A percentile compares a stretch with the other conserved stretches of the same genome.
phyloP scores from a whole-genome alignment of 2,888 invertebrate species.

The Tricholauxania praeusta region DNA sequence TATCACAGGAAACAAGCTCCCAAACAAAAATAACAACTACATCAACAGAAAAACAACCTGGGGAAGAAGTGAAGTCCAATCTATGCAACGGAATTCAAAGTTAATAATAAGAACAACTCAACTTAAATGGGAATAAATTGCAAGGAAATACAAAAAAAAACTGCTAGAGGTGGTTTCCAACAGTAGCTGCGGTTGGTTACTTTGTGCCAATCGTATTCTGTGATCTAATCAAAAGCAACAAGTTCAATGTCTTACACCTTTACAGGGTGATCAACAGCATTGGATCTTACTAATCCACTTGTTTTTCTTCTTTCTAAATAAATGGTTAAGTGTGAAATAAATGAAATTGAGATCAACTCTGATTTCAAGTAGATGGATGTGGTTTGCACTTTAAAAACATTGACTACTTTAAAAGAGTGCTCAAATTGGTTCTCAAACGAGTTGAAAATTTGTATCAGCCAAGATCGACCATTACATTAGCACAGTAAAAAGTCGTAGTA shows the following conservation, averaged over 20 bases:
- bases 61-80: not conserved
- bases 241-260: not conserved
- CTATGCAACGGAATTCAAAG: not conserved
- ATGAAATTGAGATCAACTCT: not conserved
- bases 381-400: constrained; percentile 18
- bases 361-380: constrained; percentile 20
- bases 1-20: constrained; percentile 1
- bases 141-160: not conserved
- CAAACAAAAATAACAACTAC: not conserved
- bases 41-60: not conserved
- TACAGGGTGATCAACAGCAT: not conserved
- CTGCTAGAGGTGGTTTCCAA: not conserved
- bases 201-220: constrained; percentile 5
- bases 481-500: too few species aligned
- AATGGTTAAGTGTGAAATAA: too few species aligned
- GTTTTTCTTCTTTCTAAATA: too few species aligned
- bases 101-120: not conserved
- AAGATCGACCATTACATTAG: too few species aligned
- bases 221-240: constrained; percentile 6
- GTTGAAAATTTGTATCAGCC: too few species aligned
- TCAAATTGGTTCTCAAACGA: too few species aligned
- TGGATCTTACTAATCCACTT: not conserved
- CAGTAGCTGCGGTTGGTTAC: constrained; percentile 3
- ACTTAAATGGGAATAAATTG: not conserved
- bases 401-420: not conserved